Evolutionary conservation across 2,113 vertebrate species (phyloP), one percentile per base, ranked within the genome.

Genomic region (Calypte anna): DNA sequence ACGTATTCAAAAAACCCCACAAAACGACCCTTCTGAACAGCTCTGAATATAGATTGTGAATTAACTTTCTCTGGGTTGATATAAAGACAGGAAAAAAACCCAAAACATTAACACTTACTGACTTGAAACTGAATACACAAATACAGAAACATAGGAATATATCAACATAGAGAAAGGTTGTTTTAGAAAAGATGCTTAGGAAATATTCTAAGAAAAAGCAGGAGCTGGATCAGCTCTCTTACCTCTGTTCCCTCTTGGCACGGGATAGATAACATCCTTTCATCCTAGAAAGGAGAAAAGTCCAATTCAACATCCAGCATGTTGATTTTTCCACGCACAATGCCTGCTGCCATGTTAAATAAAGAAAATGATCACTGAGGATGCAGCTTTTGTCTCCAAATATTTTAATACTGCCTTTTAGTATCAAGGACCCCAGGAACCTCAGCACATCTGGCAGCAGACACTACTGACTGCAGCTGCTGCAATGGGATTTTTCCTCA

Each of bases 281-380:
- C 96, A 96, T 96, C 95, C 94, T 96, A 93, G 97, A 95, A 95
- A 97, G 94, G 96, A 94, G 91, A 75, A 97, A 97, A 98, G 97
- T 98, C 97, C 97, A 92, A 88, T 96, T 97, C 55, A 96, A 86
- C 94, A 95, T 93, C 95, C 96, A 96, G 95, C 76, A 28, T 94
- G 96, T 92, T 97, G 97, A 97, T 97, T 96, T 96, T 96, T 88
- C 57, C 53, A 87, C 94, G 95, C 88, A 93, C 82, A 64, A 89
- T 33, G 95, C 96, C 92, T 97, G 97, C 97, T 98, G 97, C 97
- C 97, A 98, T 97, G 94, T 97, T 98, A 98, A 98, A 97, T 98
- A 97, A 97, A 97, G 97, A 97, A 97, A 98, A 97, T 93, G 94
- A 97, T 96, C 97, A 97, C 97, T 97, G 97, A 95, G 96, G 95